Evolutionary conservation across 2,113 vertebrate species (phyloP).

Genomic region (Gasterosteus aculeatus): DNA sequence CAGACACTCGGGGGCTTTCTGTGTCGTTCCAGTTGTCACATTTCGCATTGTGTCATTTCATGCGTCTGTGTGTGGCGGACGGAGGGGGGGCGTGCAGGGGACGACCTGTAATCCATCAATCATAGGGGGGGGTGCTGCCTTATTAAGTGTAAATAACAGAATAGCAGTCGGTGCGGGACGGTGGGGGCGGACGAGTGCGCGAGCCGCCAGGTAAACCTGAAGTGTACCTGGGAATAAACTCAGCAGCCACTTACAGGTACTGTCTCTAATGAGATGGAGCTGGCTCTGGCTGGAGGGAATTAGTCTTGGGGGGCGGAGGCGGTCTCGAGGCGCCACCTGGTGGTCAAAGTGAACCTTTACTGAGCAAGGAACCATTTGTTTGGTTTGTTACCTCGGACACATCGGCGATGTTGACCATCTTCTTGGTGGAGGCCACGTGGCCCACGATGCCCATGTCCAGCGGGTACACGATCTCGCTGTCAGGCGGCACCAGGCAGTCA

Average conservation of each 20-base stretch:
- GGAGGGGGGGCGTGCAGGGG: neutral
- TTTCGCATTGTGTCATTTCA: constrained; percentile 31
- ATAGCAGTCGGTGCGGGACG: neutral
- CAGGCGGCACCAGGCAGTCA: constrained; percentile 87
- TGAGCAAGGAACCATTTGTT: too few relatives aligned
- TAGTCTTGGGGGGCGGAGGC: neutral
- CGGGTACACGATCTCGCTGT: constrained; percentile 90
- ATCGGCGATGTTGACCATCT: constrained; percentile 82
- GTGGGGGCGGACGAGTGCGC: neutral
- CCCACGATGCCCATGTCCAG: constrained; percentile 89
- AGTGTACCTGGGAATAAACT: constrained; percentile 17
- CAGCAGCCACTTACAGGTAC: constrained; percentile 49
- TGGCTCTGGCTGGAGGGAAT: constrained; percentile 25
- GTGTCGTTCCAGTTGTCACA: constrained; percentile 37
- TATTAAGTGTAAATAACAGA: constrained; percentile 53
- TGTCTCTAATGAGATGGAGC: constrained; percentile 60
- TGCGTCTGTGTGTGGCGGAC: constrained; percentile 24
- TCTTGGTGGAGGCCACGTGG: constrained; percentile 86
- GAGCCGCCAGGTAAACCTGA: constrained; percentile 24
- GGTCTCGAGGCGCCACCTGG: constrained; percentile 44
- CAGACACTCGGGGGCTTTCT: constrained; percentile 28
- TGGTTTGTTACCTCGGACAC: constrained; percentile 81
- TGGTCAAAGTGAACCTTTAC: constrained; percentile 21
- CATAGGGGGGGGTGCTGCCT: constrained; percentile 14
- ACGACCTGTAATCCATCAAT: constrained; percentile 40